Evolutionary conservation across 2,888 invertebrate genomes (phyloP).

Genomic region (Priocnemis perturbator): DNA sequence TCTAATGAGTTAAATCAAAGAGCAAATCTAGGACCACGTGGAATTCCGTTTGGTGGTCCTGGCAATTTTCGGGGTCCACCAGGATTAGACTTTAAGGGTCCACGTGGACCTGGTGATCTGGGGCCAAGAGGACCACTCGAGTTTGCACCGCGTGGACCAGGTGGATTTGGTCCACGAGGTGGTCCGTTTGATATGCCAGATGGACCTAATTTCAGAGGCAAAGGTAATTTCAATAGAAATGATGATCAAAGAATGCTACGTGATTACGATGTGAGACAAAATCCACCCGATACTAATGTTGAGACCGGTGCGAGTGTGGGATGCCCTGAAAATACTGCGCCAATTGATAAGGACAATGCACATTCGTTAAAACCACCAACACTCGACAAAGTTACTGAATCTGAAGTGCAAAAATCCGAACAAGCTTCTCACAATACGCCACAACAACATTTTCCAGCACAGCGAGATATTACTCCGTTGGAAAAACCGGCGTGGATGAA

Average conservation of each 20-base stretch:
- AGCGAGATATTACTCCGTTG: slow-evolving; percentile 40
- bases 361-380: too few species aligned
- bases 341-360: slow-evolving; percentile 8
- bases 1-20: slow-evolving; percentile 27
- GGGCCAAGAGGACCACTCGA: slow-evolving; percentile 42
- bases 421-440: slow-evolving; percentile 20
- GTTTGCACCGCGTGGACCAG: slow-evolving; percentile 41
- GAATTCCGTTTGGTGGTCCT: slow-evolving; percentile 35
- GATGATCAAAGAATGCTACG: slow-evolving; percentile 13
- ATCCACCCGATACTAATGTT: slow-evolving; percentile 6
- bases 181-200: slow-evolving; percentile 32
- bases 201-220: slow-evolving; percentile 15
- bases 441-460: slow-evolving; percentile 15
- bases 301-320: not conserved
- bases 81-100: slow-evolving; percentile 26
- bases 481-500: slow-evolving; percentile 61
- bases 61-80: slow-evolving; percentile 34
- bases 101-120: slow-evolving; percentile 46
- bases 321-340: slow-evolving; percentile 8
- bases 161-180: slow-evolving; percentile 30
- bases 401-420: slow-evolving; percentile 14
- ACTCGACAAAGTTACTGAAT: slow-evolving; percentile 4
- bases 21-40: slow-evolving; percentile 41
- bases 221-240: slow-evolving; percentile 2
- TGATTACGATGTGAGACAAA: slow-evolving; percentile 8